Conservation (phyloP, 2,888 invertebrate species). For the Microplitis deprimator region DNA sequence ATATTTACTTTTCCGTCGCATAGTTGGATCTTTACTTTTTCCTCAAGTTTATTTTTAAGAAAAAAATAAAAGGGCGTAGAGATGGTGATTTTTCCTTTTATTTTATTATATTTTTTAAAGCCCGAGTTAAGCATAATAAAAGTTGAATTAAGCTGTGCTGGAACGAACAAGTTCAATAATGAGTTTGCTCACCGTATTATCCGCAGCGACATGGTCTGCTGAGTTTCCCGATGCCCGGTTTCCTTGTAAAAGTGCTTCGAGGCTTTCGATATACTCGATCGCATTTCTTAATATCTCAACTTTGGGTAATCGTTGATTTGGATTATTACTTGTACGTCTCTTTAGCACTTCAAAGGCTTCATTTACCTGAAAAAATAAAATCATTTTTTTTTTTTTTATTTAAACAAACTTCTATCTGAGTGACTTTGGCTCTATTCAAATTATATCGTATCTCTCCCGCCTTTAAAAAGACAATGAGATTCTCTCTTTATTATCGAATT, state of each 20-base stretch:
- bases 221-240: constrained; percentile 68
- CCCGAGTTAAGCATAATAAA: background rate
- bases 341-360: constrained; percentile 98
- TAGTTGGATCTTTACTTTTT: background rate
- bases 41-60: background rate
- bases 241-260: constrained; percentile 86
- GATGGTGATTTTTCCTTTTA: background rate
- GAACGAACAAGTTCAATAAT: background rate
- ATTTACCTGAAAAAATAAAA: constrained; percentile 81
- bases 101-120: background rate
- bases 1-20: background rate
- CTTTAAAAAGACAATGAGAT: too few species aligned
- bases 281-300: constrained; percentile 97
- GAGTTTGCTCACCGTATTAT: constrained; percentile 49
- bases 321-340: constrained; percentile 92
- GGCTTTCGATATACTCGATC: constrained; percentile 96
- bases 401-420: background rate
- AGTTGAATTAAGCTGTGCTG: background rate
- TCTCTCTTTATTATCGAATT: too few species aligned
- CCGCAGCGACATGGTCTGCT: constrained; percentile 55
- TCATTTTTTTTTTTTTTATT: constrained; percentile 17
- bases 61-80: background rate
- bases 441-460: background rate
- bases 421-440: background rate
- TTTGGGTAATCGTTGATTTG: constrained; percentile 96